phyloP scores from a whole-genome alignment of 2,888 invertebrate species.

The Meloe dianella region DNA sequence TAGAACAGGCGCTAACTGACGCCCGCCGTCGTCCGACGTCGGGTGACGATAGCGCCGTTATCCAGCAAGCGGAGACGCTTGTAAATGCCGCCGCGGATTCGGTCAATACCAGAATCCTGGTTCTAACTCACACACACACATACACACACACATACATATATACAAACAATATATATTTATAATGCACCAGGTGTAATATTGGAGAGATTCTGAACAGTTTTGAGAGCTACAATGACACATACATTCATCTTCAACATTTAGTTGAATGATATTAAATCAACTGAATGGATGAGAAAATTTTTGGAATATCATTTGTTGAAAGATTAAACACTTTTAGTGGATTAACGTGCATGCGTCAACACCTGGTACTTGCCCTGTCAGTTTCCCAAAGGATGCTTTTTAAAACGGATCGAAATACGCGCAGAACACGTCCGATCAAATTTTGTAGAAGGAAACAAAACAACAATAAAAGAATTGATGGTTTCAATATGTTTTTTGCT shows the following conservation, averaged over 20 bases:
- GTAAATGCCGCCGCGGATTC: conserved; percentile 50
- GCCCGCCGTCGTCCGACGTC: conserved; percentile 54
- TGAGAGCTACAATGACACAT: background rate
- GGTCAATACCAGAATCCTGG: conserved; percentile 56
- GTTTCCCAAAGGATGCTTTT: background rate
- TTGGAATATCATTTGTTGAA: background rate
- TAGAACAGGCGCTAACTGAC: conserved; percentile 57
- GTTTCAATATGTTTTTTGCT: background rate
- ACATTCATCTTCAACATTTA: background rate
- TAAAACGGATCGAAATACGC: background rate
- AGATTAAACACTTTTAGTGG: background rate
- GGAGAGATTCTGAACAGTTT: background rate
- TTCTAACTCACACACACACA: conserved; percentile 30
- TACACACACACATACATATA: background rate
- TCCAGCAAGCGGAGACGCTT: conserved; percentile 55
- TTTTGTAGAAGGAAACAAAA: background rate
- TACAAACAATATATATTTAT: background rate
- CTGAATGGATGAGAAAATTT: background rate
- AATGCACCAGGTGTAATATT: background rate
- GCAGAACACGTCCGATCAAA: background rate
- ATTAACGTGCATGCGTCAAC: background rate
- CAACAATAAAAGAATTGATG: background rate
- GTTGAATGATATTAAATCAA: background rate
- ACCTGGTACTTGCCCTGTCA: background rate
- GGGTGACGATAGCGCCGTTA: conserved; percentile 57